phyloP scores from a whole-genome alignment of 2,113 vertebrate genomes.

The Malurus melanocephalus region DNA sequence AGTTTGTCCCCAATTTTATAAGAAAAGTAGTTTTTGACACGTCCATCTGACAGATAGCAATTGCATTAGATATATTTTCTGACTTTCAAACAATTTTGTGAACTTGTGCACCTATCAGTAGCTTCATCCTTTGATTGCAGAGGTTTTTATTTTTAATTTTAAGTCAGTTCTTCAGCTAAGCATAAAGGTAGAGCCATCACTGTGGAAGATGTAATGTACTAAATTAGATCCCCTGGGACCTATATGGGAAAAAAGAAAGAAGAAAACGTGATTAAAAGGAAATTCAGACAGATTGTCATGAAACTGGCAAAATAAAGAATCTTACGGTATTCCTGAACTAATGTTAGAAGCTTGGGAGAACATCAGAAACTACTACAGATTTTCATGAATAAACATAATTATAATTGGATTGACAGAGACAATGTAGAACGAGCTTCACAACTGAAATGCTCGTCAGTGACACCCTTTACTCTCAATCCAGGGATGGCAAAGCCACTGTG shows the following conservation, averaged over 20 bases:
- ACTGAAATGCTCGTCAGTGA: background rate
- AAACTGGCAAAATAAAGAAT: constrained; percentile 49
- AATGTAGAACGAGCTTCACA: background rate
- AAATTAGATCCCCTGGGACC: constrained; percentile 12
- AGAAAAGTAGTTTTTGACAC: background rate
- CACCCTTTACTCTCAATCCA: background rate
- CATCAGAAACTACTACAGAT: constrained; percentile 46
- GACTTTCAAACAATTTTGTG: background rate
- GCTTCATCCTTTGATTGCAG: background rate
- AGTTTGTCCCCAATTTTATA: background rate
- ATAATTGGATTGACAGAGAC: constrained; percentile 23
- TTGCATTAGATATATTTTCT: background rate
- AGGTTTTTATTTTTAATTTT: constrained; percentile 8
- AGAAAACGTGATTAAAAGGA: constrained; percentile 29
- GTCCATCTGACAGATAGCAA: background rate
- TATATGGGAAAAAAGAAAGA: constrained; percentile 17
- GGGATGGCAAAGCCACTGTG: background rate
- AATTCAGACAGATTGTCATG: constrained; percentile 32
- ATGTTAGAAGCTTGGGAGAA: constrained; percentile 40
- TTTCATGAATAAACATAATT: constrained; percentile 60
- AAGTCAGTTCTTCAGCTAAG: constrained; percentile 15
- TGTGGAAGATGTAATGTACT: background rate
- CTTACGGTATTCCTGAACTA: constrained; percentile 34
- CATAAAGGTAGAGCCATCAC: constrained; percentile 1
- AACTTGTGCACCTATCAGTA: background rate